Conservation (phyloP, 2,888 invertebrate genomes). For the Netelia melanura region DNA sequence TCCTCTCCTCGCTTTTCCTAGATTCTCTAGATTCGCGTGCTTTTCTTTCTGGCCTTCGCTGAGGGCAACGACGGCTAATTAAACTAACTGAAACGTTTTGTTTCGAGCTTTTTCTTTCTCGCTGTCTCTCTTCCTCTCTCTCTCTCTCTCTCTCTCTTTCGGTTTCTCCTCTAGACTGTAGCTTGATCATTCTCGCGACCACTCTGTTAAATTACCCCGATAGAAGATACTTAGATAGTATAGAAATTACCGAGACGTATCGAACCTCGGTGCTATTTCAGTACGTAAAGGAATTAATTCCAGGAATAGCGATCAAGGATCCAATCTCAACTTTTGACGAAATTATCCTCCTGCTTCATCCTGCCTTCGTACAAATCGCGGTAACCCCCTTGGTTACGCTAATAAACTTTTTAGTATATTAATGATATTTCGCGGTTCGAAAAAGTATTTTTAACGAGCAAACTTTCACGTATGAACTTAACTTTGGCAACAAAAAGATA, state of each 20-base stretch:
- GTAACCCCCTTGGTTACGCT: not conserved
- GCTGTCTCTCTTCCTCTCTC: not conserved
- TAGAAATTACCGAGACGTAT: not conserved
- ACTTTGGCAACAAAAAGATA: too few species aligned
- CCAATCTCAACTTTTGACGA: not conserved
- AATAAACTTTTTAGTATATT: not conserved
- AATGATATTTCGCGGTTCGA: not conserved
- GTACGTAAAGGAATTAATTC: slow-evolving; percentile 5
- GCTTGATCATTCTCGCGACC: slow-evolving; percentile 6
- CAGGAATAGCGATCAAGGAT: not conserved
- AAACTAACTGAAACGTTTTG: slow-evolving; percentile 32
- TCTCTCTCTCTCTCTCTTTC: not conserved
- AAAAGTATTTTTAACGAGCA: too few species aligned
- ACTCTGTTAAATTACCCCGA: slow-evolving; percentile 30
- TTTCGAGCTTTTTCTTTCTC: not conserved
- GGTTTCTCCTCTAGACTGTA: not conserved
- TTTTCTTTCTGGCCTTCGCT: slow-evolving; percentile 20
- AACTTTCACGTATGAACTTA: too few species aligned
- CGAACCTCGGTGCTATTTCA: not conserved
- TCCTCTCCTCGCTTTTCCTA: slow-evolving; percentile 3
- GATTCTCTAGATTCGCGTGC: slow-evolving; percentile 1
- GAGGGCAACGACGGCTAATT: slow-evolving; percentile 31
- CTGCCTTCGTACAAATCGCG: too few species aligned
- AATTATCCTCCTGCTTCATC: too few species aligned
- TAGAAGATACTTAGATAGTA: not conserved